A percentile compares a stretch with the other conserved stretches of the same genome.
Conservation (phyloP, 2,888 invertebrate species). For the Entomobrya proxima region DNA sequence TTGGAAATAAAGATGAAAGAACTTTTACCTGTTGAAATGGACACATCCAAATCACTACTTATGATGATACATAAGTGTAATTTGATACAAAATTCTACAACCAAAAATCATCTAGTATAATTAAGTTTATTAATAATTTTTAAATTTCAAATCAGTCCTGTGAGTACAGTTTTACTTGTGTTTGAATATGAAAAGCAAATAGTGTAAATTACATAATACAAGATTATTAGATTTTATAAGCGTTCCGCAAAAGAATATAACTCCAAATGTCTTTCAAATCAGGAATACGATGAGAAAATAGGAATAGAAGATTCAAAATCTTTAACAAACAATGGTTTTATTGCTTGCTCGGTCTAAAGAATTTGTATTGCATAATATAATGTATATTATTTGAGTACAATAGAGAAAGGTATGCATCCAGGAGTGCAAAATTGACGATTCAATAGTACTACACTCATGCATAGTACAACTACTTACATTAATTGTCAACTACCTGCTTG, state of each 20-base stretch:
- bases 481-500: neutral
- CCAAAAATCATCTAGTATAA: conserved; percentile 54
- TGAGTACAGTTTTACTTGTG: too few species aligned
- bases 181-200: too few species aligned
- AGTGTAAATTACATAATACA: conserved; percentile 13
- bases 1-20: conserved; percentile 19
- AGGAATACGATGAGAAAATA: neutral
- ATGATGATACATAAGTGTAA: neutral
- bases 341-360: neutral
- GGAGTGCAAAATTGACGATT: neutral
- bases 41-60: conserved; percentile 59
- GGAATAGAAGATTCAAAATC: neutral
- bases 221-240: conserved; percentile 19
- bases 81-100: conserved; percentile 32
- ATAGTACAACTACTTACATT: neutral
- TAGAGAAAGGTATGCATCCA: too few species aligned
- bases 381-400: too few species aligned
- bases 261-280: conserved; percentile 62
- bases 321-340: neutral
- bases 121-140: neutral
- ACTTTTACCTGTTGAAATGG: conserved; percentile 54
- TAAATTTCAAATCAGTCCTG: conserved; percentile 7
- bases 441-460: neutral
- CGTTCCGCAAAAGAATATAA: neutral
- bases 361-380: too few species aligned